Evolutionary conservation across 2,888 invertebrate species (phyloP), one percentile per base, ranked within the genome.

Genomic region (Polyommatus iphigenia): DNA sequence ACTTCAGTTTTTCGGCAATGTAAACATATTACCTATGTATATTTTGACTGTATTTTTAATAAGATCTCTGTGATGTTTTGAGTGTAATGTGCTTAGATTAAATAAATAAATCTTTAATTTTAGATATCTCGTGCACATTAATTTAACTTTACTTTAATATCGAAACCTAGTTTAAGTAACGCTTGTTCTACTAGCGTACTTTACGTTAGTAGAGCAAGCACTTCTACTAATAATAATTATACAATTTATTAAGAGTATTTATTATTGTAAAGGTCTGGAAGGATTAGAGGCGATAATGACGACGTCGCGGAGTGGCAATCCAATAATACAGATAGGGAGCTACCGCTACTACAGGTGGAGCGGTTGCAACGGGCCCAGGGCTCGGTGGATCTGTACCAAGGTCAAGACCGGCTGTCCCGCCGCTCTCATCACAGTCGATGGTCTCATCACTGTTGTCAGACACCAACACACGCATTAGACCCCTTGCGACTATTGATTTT

Each of bases 351-450:
- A 84, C 57, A 82, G 78, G 20, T 82, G 81, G 81, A 81, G 77
- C 57, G 80, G 81, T 0, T 79, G 80, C 32, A 81, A 77, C 62
- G 84, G 84, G 0, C 73, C 81, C 46, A 78, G 80, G 29, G 80
- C 80, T 29, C 71, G 83, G 10, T 88, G 87, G 87, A 79, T 81
- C 3, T 87, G 87, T 78, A 81, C 81, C 32, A 84, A 84, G 50
- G 80, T 81, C 2, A 80, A 78, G 1, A 78, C 78, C 15, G 84
- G 85, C 8, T 87, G 85, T 77, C 82, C 82, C 13, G 82, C 83
- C 5, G 81, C 80, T 0, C 80, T 84, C 32, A 81, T 85, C 36
- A 85, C 85, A 0, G 20, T 84, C 3, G 80, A 87, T 4, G 80
- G 86, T 36, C 80, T 84, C 3, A 86, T 89, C 20, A 72, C 86